Base-by-base conservation (phyloP, 2,797 vertebrate species). In the Catamblyrhynchus diadema region DNA sequence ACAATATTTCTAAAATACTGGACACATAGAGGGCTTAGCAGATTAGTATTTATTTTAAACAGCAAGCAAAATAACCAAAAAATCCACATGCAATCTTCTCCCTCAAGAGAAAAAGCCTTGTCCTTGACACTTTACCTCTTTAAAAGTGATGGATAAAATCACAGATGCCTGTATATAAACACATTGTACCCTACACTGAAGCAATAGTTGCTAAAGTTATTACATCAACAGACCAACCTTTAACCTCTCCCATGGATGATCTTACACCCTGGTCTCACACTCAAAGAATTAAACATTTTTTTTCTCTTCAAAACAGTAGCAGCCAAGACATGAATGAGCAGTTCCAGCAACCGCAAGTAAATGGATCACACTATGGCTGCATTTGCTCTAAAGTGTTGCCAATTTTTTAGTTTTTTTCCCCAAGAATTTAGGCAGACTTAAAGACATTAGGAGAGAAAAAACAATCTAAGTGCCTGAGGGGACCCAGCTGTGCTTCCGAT, bases 141-240 rank as follows among this genome's bases (percentile, higher is more conserved):
- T 22, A 41, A 66, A 86, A 77, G 28, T 14, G 39, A 54, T 9
- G 20, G 48, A 64, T 51, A 37, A 80, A 82, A 78, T 6, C 5
- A 0, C 1, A 30, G 19, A 7, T 18, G 8, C 27, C 24, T 56
- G 4, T 32, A 33, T 28, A 24, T 25, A 81, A 33, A 41, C 10
- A 44, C 18, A 8, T 11, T 2, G 0, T 48, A 60, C 4, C 13
- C n/a, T 48, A 10, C 22, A 73, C 48, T 0, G 50, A 42, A 64
- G 11, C 53, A 75, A 48, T 2, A 10, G 50, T 27, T 67, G 23
- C 69, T 81, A 3, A 74, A 74, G 24, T 39, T 65, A 33, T 20
- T 32, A 44, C 24, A 69, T 56, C 66, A 45, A 20, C 13, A 53
- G 45, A 51, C 20, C 8, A 14, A 61, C 14, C 15, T 6, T 9